A percentile compares a stretch with the other conserved stretches of the same genome.
Conservation (phyloP, 2,797 vertebrate genomes). For the Xiphophorus birchmanni region DNA sequence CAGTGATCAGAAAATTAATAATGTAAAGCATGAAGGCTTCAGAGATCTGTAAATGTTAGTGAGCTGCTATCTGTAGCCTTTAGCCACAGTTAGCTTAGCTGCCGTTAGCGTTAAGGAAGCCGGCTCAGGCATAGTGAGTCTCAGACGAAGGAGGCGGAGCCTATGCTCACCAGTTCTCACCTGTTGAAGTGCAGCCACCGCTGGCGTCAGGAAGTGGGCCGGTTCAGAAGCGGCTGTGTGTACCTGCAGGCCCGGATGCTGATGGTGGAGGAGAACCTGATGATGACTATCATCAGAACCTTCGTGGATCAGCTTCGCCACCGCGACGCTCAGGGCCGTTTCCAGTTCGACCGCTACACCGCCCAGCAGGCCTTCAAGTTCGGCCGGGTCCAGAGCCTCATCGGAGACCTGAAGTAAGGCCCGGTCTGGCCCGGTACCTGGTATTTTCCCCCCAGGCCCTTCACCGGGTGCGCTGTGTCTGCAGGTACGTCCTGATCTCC, state of each 20-base stretch:
- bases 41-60: no score
- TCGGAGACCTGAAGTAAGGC: conserved; percentile 82
- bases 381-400: conserved; percentile 93
- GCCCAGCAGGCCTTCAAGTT: conserved; percentile 96
- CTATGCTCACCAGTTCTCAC: no score
- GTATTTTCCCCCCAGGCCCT: neutral
- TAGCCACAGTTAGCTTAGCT: no score
- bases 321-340: conserved; percentile 91
- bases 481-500: conserved; percentile 93
- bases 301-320: conserved; percentile 95
- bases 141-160: no score
- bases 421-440: neutral
- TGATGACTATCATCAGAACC: conserved; percentile 94
- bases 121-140: no score
- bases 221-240: neutral
- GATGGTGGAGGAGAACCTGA: conserved; percentile 93
- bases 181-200: no score
- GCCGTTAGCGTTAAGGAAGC: no score
- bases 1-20: no score
- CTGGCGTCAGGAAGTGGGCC: neutral
- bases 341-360: conserved; percentile 97
- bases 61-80: no score
- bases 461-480: conserved; percentile 10
- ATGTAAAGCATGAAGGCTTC: no score
- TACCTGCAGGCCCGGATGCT: conserved; percentile 90